phyloP scores from a whole-genome alignment of 2,113 vertebrate species.

The Crotophaga sulcirostris region DNA sequence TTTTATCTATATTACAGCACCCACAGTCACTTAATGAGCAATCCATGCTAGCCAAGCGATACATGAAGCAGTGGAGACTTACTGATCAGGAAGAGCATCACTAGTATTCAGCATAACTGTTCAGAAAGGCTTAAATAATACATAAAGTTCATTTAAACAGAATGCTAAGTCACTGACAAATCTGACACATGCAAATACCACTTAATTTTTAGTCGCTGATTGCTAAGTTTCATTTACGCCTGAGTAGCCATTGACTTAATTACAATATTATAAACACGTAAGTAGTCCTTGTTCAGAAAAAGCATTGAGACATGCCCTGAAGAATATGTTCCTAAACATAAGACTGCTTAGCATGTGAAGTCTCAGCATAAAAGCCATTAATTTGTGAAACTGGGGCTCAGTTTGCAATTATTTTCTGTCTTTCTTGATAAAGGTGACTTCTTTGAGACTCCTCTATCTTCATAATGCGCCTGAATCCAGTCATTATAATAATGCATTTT shows the following conservation, averaged over 20 bases:
- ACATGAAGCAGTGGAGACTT: not conserved
- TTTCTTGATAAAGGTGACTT: conserved; percentile 45
- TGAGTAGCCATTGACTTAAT: conserved; percentile 30
- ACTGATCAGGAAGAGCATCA: not conserved
- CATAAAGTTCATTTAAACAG: not conserved
- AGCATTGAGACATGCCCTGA: not conserved
- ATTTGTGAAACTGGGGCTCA: conserved; percentile 23
- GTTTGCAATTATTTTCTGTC: conserved; percentile 40
- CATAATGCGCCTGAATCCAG: conserved; percentile 6
- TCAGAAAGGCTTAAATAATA: not conserved
- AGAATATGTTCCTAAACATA: not conserved
- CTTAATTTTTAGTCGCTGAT: conserved; percentile 4
- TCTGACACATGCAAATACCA: not conserved
- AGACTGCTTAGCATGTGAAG: not conserved
- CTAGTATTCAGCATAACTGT: not conserved
- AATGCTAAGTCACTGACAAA: not conserved
- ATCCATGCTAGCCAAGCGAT: not conserved
- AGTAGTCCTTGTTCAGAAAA: conserved; percentile 17
- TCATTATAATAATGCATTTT: conserved; percentile 27
- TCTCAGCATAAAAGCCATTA: not conserved
- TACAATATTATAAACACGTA: conserved; percentile 1
- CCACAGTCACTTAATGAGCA: not conserved
- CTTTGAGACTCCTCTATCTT: not conserved
- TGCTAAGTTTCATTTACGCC: not conserved
- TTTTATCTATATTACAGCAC: not conserved